Evolutionary conservation across 2,888 invertebrate species (phyloP).

Genomic region (Callyntrura sp.): DNA sequence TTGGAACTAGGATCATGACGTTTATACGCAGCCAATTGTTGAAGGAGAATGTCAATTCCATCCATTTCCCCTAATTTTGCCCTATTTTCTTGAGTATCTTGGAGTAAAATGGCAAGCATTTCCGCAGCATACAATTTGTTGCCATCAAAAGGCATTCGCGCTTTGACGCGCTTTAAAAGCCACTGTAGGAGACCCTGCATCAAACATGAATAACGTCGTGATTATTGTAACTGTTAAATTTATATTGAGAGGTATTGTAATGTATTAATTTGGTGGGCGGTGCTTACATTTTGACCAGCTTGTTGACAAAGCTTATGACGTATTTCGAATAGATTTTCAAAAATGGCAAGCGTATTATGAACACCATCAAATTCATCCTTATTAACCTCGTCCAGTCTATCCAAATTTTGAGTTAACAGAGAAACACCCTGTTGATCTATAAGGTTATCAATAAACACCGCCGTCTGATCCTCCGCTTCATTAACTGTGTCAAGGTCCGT

Average conservation of each 20-base stretch:
- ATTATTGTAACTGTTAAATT: background rate
- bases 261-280: background rate
- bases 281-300: conserved; percentile 89
- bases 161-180: conserved; percentile 95
- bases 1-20: conserved; percentile 95
- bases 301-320: conserved; percentile 93
- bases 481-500: conserved; percentile 98
- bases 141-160: conserved; percentile 96
- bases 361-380: conserved; percentile 98
- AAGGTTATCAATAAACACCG: conserved; percentile 94
- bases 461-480: conserved; percentile 96
- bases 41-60: conserved; percentile 97
- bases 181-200: conserved; percentile 95
- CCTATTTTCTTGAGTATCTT: conserved; percentile 94
- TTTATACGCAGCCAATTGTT: conserved; percentile 98
- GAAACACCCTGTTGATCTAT: conserved; percentile 96
- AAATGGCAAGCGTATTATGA: conserved; percentile 95
- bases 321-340: conserved; percentile 98
- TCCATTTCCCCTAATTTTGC: conserved; percentile 95
- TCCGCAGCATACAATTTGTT: conserved; percentile 99
- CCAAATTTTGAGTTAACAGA: conserved; percentile 95
- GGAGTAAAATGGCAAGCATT: conserved; percentile 97
- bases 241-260: background rate
- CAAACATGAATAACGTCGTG: conserved; percentile 25
- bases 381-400: conserved; percentile 95